Percentiles rank a stretch among this genome's conserved stretches.
phyloP scores from a whole-genome alignment of 2,888 invertebrate genomes.

The Lypha dubia region DNA sequence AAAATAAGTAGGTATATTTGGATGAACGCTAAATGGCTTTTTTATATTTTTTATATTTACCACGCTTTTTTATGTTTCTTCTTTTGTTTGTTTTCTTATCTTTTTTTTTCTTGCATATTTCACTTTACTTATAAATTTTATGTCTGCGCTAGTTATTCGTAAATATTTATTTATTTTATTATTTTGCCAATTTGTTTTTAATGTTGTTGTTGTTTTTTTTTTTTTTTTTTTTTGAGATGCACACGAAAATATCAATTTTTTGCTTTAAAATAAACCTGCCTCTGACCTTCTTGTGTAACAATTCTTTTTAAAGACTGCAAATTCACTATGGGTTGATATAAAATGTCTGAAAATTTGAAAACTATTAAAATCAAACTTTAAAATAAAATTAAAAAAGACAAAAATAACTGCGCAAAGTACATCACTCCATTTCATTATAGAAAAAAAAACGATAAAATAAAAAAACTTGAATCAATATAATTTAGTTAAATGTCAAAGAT shows the following conservation, averaged over 20 bases:
- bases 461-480: no score
- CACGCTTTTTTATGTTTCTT: constrained; percentile 55
- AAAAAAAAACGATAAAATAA: no score
- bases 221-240: constrained; percentile 4
- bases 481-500: no score
- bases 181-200: constrained; percentile 21
- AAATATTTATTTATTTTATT: not conserved
- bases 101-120: constrained; percentile 4
- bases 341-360: not conserved
- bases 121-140: constrained; percentile 30
- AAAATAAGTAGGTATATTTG: constrained; percentile 5
- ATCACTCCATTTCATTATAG: no score
- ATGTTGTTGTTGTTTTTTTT: no score
- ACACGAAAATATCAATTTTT: constrained; percentile 7
- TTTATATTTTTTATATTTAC: constrained; percentile 5
- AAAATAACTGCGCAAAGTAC: not conserved
- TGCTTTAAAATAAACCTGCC: not conserved
- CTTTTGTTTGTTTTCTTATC: not conserved
- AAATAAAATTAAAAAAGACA: no score
- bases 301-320: constrained; percentile 26
- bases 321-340: constrained; percentile 39
- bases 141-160: constrained; percentile 8
- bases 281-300: constrained; percentile 51
- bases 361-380: no score
- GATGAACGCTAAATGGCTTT: not conserved